Percentiles rank a stretch among this genome's conserved stretches.
These are phyloP conservation scores for Cyanoliseus patagonus DNA, from an alignment of 2,113 vertebrate genomes.

Conservation along the genomic window DNA sequence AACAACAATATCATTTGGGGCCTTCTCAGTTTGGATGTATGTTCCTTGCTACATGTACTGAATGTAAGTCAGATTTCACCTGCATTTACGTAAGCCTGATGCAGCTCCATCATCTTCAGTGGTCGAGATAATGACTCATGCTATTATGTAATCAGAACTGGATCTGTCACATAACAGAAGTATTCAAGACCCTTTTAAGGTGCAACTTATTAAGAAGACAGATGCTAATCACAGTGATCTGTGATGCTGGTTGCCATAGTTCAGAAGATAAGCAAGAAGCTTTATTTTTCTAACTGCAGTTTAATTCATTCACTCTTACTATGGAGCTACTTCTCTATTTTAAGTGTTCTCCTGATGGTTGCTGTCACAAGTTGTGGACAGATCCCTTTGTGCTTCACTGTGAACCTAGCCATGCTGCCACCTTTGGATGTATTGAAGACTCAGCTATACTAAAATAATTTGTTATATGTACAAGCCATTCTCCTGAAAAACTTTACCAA, in stretches of 20 bases:
- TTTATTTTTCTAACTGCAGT: neutral
- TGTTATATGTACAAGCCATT: neutral
- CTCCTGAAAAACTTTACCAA: neutral
- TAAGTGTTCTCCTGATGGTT: neutral
- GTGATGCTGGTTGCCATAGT: neutral
- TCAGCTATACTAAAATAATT: too few species aligned
- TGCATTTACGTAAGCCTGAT: neutral
- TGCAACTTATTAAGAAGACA: neutral
- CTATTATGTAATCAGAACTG: neutral
- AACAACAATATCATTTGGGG: neutral
- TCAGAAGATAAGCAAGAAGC: neutral
- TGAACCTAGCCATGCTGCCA: neutral
- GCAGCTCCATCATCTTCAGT: neutral
- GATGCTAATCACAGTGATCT: neutral
- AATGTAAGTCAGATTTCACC: neutral
- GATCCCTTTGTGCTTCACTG: neutral
- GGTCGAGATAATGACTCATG: rapidly evolving
- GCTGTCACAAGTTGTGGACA: neutral
- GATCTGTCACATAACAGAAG: neutral
- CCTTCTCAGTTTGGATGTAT: neutral
- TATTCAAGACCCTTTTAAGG: neutral
- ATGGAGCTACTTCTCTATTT: neutral
- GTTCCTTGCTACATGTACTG: neutral
- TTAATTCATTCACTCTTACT: neutral
- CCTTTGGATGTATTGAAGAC: neutral